Evolutionary conservation across 2,113 vertebrate genomes (phyloP).

Genomic region (Xenopus tropicalis): DNA sequence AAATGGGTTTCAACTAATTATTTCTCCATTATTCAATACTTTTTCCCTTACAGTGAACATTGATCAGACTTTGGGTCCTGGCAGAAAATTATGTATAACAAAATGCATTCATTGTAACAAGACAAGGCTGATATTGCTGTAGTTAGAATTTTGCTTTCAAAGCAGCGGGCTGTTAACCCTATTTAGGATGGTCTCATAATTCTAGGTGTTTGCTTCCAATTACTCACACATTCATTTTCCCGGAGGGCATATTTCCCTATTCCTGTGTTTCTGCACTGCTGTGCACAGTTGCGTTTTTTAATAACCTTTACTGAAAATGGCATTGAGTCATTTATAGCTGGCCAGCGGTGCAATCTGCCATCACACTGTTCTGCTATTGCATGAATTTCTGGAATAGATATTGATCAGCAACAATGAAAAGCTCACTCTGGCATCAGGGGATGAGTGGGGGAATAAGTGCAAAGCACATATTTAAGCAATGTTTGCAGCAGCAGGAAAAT

Average conservation of each 20-base stretch:
- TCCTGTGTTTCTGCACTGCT: background rate
- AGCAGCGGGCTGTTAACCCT: no score
- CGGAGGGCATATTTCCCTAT: background rate
- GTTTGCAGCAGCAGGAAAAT: slow-evolving; percentile 31
- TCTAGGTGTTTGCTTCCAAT: no score
- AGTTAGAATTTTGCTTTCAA: no score
- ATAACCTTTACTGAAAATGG: slow-evolving; percentile 22
- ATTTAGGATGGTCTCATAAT: no score
- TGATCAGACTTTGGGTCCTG: no score
- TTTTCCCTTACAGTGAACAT: no score
- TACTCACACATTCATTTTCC: background rate
- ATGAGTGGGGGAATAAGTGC: slow-evolving; percentile 18
- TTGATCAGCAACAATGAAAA: slow-evolving; percentile 35
- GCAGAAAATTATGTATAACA: no score
- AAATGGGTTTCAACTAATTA: no score
- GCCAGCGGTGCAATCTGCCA: slow-evolving; percentile 9
- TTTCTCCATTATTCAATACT: no score
- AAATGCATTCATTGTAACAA: no score
- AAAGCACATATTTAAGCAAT: slow-evolving; percentile 38
- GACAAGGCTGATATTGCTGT: no score
- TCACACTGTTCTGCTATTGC: slow-evolving; percentile 20
- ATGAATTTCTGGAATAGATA: slow-evolving; percentile 43
- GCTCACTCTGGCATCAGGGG: slow-evolving; percentile 25
- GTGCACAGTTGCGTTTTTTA: background rate
- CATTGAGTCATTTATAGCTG: slow-evolving; percentile 23